A percentile compares a stretch with the other conserved stretches of the same genome.
Conservation (phyloP, 2,797 vertebrate species). For the Falco berigora region DNA sequence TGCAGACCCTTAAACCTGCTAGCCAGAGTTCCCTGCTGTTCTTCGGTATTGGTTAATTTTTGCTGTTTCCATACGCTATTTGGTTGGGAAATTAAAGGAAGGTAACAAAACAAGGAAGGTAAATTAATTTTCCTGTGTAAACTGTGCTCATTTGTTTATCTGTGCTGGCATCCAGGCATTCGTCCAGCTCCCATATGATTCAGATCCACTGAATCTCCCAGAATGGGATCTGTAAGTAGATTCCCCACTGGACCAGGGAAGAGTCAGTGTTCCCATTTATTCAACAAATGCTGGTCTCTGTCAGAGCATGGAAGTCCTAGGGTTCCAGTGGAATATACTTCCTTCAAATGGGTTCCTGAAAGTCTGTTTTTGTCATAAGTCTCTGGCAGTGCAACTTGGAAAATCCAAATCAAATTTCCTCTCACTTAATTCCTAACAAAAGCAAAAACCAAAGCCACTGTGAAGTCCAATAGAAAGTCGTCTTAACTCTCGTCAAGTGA, state of each 20-base stretch:
- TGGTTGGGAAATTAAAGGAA: background rate
- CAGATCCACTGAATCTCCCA: background rate
- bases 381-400: conserved; percentile 51
- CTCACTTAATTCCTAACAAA: conserved; percentile 52
- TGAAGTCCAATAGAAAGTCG: background rate
- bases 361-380: conserved; percentile 37
- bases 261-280: background rate
- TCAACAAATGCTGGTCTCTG: background rate
- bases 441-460: conserved; percentile 5
- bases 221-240: background rate
- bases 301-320: background rate
- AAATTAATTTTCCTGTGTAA: background rate
- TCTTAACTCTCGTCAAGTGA: background rate
- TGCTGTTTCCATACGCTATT: background rate
- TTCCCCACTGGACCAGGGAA: background rate
- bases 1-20: background rate
- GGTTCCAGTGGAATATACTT: background rate
- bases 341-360: conserved; percentile 29
- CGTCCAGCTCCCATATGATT: background rate
- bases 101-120: background rate
- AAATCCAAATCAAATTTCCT: conserved; percentile 65
- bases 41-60: background rate
- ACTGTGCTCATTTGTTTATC: background rate
- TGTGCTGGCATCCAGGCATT: background rate
- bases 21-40: fast-evolving